phyloP scores from a whole-genome alignment of 1,140 invertebrate genomes.

The Aphelinus certus region DNA sequence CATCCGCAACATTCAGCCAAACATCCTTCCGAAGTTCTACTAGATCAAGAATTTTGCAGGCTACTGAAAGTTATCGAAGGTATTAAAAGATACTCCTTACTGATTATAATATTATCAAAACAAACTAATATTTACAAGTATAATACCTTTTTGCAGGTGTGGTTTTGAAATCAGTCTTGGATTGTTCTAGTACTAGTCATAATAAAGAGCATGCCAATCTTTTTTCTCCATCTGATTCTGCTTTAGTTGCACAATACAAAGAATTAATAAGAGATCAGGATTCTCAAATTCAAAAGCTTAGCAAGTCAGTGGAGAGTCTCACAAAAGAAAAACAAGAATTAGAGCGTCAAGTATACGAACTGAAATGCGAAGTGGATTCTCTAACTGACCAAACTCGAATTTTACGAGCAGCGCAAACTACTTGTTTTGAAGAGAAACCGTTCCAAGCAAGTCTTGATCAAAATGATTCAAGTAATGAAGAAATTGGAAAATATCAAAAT shows the following conservation, averaged over 20 bases:
- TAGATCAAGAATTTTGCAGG: constrained; percentile 96
- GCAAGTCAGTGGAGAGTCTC: constrained; percentile 67
- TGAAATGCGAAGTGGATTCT: constrained; percentile 77
- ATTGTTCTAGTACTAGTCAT: constrained; percentile 50
- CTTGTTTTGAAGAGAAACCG: constrained; percentile 39
- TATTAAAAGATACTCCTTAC: constrained; percentile 43
- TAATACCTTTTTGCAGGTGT: constrained; percentile 52
- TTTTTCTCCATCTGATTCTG: constrained; percentile 66
- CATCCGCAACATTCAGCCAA: constrained; percentile 88
- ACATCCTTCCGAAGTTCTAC: constrained; percentile 80
- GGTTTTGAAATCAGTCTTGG: constrained; percentile 70
- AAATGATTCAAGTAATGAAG: constrained; percentile 46
- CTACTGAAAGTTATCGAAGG: constrained; percentile 84
- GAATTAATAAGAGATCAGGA: constrained; percentile 90
- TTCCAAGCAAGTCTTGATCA: constrained; percentile 42
- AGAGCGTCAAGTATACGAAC: constrained; percentile 76
- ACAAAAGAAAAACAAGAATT: constrained; percentile 63
- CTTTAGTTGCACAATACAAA: constrained; percentile 83
- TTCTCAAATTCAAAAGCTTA: constrained; percentile 73
- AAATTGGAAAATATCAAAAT: constrained; percentile 54
- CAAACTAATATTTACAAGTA: too few relatives aligned
- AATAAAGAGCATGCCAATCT: constrained; percentile 56
- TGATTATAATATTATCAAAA: too few relatives aligned
- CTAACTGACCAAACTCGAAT: constrained; percentile 89
- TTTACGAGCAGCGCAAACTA: constrained; percentile 75